These are phyloP conservation scores for Anseranas semipalmata DNA, from an alignment of 2,113 vertebrate genomes.

Conservation along the genomic window DNA sequence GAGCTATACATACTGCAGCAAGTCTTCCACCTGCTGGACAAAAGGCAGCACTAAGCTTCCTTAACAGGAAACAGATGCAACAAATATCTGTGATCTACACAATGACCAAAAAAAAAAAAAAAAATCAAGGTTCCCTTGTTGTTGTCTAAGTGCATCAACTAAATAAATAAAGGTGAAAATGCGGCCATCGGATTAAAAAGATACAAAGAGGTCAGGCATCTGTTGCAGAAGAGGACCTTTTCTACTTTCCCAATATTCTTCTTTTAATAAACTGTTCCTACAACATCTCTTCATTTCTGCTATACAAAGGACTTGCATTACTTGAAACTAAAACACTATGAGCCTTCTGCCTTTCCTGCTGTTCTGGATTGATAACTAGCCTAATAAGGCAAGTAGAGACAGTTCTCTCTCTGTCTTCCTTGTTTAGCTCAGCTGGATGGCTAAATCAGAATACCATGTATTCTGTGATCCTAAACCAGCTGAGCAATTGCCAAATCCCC, in stretches of 20 bases:
- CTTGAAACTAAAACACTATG: neutral
- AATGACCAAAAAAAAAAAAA: neutral
- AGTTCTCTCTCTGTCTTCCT: neutral
- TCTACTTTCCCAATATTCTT: neutral
- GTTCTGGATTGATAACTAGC: neutral
- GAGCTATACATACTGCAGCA: constrained; percentile 13
- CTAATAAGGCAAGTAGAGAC: neutral
- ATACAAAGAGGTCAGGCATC: neutral
- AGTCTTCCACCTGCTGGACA: constrained; percentile 72
- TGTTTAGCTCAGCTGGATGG: neutral
- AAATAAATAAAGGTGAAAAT: constrained; percentile 44
- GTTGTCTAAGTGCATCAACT: neutral
- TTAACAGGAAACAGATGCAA: constrained; percentile 67
- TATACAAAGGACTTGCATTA: neutral
- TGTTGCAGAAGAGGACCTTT: neutral
- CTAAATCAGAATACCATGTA: rapidly evolving
- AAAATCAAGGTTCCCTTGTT: neutral
- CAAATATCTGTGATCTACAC: neutral
- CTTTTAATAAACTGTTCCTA: neutral
- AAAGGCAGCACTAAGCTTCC: constrained; percentile 39
- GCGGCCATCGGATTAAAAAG: constrained; percentile 2
- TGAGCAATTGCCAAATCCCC: neutral
- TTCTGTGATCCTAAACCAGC: neutral
- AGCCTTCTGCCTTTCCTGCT: neutral
- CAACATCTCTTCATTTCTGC: neutral